A percentile compares a stretch with the other conserved stretches of the same genome.
These are phyloP conservation scores for Bombus impatiens DNA, from an alignment of 1,140 invertebrate species.

Conservation along the genomic window DNA sequence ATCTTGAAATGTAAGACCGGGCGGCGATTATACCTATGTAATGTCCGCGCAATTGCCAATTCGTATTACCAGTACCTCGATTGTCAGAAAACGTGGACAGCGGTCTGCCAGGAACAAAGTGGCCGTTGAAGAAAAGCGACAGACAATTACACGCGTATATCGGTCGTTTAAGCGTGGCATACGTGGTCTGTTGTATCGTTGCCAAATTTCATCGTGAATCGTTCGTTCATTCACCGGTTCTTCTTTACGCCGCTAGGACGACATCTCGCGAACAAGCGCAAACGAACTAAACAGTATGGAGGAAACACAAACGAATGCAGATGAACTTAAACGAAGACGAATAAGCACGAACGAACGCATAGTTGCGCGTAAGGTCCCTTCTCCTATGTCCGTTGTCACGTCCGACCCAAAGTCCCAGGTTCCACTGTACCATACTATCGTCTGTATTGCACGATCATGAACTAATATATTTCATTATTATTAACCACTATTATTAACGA, in stretches of 20 bases:
- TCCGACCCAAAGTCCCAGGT: neutral
- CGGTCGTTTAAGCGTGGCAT: neutral
- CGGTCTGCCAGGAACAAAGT: neutral
- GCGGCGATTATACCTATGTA: too few species aligned
- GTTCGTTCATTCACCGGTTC: constrained; percentile 66
- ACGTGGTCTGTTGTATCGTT: constrained; percentile 68
- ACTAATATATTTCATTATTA: neutral
- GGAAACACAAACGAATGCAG: neutral
- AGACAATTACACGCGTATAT: constrained; percentile 25
- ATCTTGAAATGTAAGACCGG: too few species aligned
- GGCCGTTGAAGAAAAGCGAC: constrained; percentile 23
- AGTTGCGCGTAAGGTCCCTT: neutral
- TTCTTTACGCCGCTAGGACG: neutral
- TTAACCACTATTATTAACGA: too few species aligned
- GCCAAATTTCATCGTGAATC: constrained; percentile 72
- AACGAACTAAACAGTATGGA: too few species aligned
- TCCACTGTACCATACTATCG: neutral
- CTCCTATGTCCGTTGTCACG: neutral
- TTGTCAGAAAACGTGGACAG: neutral
- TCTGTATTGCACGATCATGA: neutral
- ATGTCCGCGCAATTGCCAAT: too few species aligned
- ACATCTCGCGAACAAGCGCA: neutral
- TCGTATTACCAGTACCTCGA: neutral
- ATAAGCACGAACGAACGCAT: neutral
- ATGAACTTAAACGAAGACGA: neutral